Evolutionary conservation across 2,888 invertebrate genomes (phyloP).

Genomic region (Ceraclea dissimilis): DNA sequence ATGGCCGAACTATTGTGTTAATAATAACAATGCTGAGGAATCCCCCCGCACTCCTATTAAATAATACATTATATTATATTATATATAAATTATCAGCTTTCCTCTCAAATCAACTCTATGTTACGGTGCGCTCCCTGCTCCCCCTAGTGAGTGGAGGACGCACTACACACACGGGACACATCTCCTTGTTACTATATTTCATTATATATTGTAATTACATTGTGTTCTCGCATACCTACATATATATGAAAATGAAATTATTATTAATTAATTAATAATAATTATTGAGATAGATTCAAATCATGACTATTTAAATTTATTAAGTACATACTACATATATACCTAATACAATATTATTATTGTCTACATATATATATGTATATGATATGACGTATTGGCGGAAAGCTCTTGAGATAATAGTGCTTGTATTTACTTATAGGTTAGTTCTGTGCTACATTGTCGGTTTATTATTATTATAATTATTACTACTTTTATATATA

Average conservation of each 20-base stretch:
- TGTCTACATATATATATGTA: background rate
- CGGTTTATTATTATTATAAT: background rate
- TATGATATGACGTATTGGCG: background rate
- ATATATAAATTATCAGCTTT: too few relatives aligned
- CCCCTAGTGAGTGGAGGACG: conserved; percentile 10
- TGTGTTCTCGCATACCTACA: background rate
- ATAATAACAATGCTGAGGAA: conserved; percentile 5
- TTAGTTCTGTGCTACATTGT: conserved; percentile 12
- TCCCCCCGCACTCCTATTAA: conserved; percentile 18
- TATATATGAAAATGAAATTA: background rate
- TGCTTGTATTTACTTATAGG: conserved; percentile 21
- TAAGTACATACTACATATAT: background rate
- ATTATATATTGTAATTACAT: background rate
- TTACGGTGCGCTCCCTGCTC: conserved; percentile 20
- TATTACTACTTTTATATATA: conserved; percentile 12
- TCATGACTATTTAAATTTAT: conserved; percentile 26
- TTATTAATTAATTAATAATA: conserved; percentile 12
- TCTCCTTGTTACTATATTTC: conserved; percentile 24
- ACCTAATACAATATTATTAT: background rate
- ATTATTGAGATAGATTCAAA: conserved; percentile 23
- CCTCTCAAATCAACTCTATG: too few relatives aligned
- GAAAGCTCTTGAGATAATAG: conserved; percentile 11
- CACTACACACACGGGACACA: conserved; percentile 24
- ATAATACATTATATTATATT: too few relatives aligned
- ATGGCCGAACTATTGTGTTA: conserved; percentile 34